A percentile compares a stretch with the other conserved stretches of the same genome.
Conservation (phyloP, 2,113 vertebrate genomes). For the Anoplopoma fimbria region DNA sequence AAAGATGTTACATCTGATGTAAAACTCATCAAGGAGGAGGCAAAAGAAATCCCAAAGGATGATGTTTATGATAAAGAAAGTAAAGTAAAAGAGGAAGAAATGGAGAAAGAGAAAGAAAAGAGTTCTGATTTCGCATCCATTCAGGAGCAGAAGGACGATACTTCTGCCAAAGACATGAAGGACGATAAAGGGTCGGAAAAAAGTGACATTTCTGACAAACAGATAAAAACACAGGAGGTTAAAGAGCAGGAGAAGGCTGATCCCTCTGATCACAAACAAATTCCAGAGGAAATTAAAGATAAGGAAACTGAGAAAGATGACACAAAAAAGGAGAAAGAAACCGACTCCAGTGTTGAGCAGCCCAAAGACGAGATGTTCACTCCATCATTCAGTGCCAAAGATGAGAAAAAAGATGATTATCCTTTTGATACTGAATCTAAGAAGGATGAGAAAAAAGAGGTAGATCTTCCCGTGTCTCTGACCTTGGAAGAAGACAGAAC, state of each 20-base stretch:
- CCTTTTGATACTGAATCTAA: conserved; percentile 32
- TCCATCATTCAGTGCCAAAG: conserved; percentile 24
- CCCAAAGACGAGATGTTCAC: conserved; percentile 10
- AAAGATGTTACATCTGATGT: conserved; percentile 39
- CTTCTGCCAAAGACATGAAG: conserved; percentile 13
- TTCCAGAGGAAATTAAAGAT: conserved; percentile 22
- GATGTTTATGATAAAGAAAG: conserved; percentile 26
- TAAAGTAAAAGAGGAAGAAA: conserved; percentile 23
- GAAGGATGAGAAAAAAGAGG: conserved; percentile 37
- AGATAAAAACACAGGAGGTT: background rate
- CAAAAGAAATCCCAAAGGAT: conserved; percentile 38
- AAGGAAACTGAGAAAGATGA: conserved; percentile 35
- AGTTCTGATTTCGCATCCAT: conserved; percentile 17
- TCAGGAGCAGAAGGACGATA: conserved; percentile 37
- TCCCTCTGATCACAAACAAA: conserved; percentile 33
- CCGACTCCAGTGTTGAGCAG: background rate
- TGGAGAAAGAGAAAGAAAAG: conserved; percentile 37
- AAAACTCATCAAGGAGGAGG: conserved; percentile 40
- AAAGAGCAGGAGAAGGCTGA: conserved; percentile 16
- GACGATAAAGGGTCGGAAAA: conserved; percentile 38
- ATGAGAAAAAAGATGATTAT: conserved; percentile 40
- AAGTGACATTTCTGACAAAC: conserved; percentile 27
- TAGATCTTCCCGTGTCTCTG: background rate
- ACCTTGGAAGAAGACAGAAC: conserved; percentile 21
- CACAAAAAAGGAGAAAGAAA: conserved; percentile 39